These are phyloP conservation scores for Apistogramma diplotaenia DNA, from an alignment of 2,113 vertebrate genomes.

Conservation along the genomic window DNA sequence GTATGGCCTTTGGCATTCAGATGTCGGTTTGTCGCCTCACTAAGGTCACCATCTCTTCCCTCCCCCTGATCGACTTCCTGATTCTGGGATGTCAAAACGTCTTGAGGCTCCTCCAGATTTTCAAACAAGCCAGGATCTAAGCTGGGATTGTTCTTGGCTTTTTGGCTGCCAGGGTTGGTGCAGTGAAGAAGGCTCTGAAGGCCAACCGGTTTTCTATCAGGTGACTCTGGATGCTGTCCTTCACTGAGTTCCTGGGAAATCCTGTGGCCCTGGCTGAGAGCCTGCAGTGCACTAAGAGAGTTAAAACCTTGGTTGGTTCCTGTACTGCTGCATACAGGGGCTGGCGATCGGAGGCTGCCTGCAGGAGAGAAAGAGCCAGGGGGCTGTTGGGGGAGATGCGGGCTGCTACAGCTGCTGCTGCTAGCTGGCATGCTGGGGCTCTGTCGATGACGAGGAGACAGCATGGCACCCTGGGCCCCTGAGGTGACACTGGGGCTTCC, in stretches of 20 bases:
- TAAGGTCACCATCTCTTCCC: conserved; percentile 60
- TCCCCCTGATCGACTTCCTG: conserved; percentile 82
- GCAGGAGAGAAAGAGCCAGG: conserved; percentile 71
- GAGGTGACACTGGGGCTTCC: conserved; percentile 82
- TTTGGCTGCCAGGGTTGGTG: conserved; percentile 19
- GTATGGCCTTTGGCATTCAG: conserved; percentile 91
- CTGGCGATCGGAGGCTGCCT: conserved; percentile 80
- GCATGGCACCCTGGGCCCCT: conserved; percentile 66
- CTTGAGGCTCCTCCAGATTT: conserved; percentile 50
- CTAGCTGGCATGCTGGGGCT: conserved; percentile 51
- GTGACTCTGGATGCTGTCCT: conserved; percentile 78
- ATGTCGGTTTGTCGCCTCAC: conserved; percentile 81
- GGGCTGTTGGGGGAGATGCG: conserved; percentile 84
- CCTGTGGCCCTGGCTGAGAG: conserved; percentile 88
- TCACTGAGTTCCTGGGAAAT: conserved; percentile 80
- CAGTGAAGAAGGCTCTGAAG: conserved; percentile 47
- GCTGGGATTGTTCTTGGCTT: conserved; percentile 19
- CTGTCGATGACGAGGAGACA: conserved; percentile 88
- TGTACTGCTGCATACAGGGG: conserved; percentile 79
- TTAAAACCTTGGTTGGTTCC: conserved; percentile 74
- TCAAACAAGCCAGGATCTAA: conserved; percentile 50
- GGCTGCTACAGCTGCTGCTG: conserved; percentile 74
- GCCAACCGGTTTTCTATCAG: conserved; percentile 84
- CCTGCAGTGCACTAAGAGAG: conserved; percentile 90
- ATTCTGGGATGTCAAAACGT: conserved; percentile 79